These are phyloP conservation scores for Chaetura pelagica DNA, from an alignment of 2,113 vertebrate species.

Conservation along the genomic window DNA sequence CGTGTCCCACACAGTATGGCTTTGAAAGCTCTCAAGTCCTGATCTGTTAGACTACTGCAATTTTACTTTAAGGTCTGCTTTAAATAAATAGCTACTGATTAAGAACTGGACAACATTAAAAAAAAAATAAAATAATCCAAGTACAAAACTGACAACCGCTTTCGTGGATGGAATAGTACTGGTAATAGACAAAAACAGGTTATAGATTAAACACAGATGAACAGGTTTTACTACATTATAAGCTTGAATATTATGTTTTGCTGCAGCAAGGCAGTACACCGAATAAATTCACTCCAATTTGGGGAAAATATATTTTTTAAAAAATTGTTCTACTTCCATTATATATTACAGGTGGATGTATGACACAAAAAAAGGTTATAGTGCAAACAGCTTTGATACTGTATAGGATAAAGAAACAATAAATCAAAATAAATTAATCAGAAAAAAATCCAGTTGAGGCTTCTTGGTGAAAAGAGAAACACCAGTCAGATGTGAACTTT, in stretches of 20 bases:
- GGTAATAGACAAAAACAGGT: neutral
- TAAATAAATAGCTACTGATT: neutral
- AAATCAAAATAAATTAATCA: neutral
- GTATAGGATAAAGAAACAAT: neutral
- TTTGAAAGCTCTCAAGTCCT: neutral
- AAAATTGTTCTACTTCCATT: neutral
- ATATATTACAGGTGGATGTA: too few relatives aligned
- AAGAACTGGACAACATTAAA: neutral
- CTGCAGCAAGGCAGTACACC: neutral
- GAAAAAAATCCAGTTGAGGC: neutral
- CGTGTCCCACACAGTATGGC: fast-evolving
- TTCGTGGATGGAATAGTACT: neutral
- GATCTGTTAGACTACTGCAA: neutral
- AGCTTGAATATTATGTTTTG: neutral
- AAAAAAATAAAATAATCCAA: neutral
- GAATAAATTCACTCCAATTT: neutral
- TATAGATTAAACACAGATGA: neutral
- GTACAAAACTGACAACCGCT: neutral
- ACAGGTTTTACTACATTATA: neutral
- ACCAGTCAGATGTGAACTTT: neutral
- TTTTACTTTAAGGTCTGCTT: neutral
- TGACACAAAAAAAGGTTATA: neutral
- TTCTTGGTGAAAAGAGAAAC: neutral
- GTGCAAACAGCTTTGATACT: neutral
- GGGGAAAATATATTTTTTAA: neutral